phyloP scores from a whole-genome alignment of 2,888 invertebrate species.

The Creontiades dilutus region DNA sequence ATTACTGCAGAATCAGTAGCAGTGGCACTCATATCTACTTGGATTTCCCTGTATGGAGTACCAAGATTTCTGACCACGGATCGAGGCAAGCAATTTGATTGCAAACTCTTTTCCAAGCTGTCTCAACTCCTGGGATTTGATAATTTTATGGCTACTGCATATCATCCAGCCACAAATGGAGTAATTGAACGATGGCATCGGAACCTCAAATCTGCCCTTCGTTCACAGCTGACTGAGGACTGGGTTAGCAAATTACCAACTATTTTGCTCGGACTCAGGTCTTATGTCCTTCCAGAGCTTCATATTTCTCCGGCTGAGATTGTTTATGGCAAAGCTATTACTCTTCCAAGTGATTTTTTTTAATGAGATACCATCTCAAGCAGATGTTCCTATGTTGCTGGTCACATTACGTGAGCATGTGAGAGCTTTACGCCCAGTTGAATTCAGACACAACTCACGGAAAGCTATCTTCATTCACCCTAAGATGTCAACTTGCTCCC shows the following conservation, averaged over 20 bases:
- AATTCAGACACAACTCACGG: not conserved
- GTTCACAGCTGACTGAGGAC: conserved; percentile 57
- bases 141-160: not conserved
- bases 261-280: conserved; percentile 77
- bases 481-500: conserved; percentile 53
- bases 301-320: conserved; percentile 77
- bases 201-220: conserved; percentile 78
- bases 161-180: conserved; percentile 9
- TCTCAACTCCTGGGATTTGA: conserved; percentile 70
- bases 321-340: conserved; percentile 76
- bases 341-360: conserved; percentile 77
- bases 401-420: not conserved
- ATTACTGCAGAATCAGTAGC: conserved; percentile 5
- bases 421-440: not conserved
- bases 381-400: not conserved
- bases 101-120: conserved; percentile 71
- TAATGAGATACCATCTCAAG: not conserved
- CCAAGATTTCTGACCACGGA: not conserved
- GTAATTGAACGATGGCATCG: conserved; percentile 77
- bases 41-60: not conserved
- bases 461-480: conserved; percentile 12
- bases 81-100: not conserved
- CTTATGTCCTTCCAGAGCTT: conserved; percentile 77
- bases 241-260: conserved; percentile 77
- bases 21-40: not conserved